Evolutionary conservation across 2,888 invertebrate genomes (phyloP).

Genomic region (Lasiommata megera): DNA sequence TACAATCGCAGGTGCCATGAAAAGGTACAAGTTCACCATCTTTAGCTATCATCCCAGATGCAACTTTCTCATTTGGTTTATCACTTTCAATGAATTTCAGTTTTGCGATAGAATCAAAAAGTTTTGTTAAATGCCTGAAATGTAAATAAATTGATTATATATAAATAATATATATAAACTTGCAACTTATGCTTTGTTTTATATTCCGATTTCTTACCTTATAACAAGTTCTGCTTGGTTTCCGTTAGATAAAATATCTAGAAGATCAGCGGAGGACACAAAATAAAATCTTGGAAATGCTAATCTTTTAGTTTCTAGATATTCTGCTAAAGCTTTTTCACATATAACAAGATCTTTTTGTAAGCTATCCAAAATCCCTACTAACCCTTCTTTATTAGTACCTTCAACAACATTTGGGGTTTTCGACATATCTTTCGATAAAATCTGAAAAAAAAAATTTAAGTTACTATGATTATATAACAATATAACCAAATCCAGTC

Average conservation of each 20-base stretch:
- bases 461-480: no score
- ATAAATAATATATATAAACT: no score
- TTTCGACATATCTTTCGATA: conserved; percentile 88
- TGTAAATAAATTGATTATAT: conserved; percentile 15
- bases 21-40: conserved; percentile 96
- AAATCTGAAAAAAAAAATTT: conserved; percentile 70
- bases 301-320: conserved; percentile 96
- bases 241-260: conserved; percentile 97
- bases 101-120: conserved; percentile 96
- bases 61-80: conserved; percentile 80
- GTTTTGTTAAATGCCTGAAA: conserved; percentile 93
- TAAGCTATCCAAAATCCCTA: conserved; percentile 88
- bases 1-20: conserved; percentile 89
- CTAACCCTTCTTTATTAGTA: conserved; percentile 92
- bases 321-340: conserved; percentile 98
- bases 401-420: conserved; percentile 95
- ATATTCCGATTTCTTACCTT: conserved; percentile 48
- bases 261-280: conserved; percentile 96
- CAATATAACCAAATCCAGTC: not conserved
- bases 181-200: no score
- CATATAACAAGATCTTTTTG: conserved; percentile 94
- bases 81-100: conserved; percentile 87
- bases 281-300: conserved; percentile 98
- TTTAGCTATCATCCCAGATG: conserved; percentile 94
- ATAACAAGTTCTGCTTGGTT: conserved; percentile 94